Evolutionary conservation across 1,140 invertebrate species (phyloP).

Genomic region (Spodoptera frugiperda): DNA sequence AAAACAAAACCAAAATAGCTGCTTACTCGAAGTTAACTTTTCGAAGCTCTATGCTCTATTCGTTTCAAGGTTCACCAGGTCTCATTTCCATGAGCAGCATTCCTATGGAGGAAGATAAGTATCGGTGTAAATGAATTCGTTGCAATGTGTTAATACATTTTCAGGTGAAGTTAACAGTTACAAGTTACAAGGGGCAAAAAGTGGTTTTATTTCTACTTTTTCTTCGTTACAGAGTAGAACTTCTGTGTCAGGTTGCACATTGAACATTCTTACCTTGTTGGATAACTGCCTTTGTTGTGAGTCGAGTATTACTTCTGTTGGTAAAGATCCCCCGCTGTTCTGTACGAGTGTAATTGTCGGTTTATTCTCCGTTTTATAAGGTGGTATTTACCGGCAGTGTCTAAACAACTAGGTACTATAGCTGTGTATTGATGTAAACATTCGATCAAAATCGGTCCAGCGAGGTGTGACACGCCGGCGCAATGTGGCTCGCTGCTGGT

Average conservation of each 20-base stretch:
- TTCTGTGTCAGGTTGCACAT: background rate
- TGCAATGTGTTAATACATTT: background rate
- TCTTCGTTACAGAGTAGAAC: background rate
- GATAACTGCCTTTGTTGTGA: constrained; percentile 35
- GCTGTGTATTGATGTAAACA: too few species aligned
- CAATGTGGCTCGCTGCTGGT: constrained; percentile 23
- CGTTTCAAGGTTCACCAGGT: too few species aligned
- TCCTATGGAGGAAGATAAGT: too few species aligned
- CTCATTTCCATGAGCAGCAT: too few species aligned
- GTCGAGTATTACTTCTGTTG: constrained; percentile 12
- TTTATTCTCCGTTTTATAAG: background rate
- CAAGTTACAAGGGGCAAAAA: too few species aligned
- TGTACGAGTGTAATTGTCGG: constrained; percentile 4
- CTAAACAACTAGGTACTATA: too few species aligned
- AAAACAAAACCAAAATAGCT: too few species aligned
- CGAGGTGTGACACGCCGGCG: constrained; percentile 20
- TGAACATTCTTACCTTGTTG: constrained; percentile 5
- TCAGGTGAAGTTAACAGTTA: background rate
- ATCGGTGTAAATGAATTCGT: too few species aligned
- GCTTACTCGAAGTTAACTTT: too few species aligned
- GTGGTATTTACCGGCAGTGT: background rate
- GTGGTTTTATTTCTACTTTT: too few species aligned
- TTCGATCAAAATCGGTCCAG: background rate
- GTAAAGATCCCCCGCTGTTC: constrained; percentile 1
- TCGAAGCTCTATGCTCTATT: too few species aligned